phyloP scores from a whole-genome alignment of 1,140 invertebrate species.

The Cherax destructor region DNA sequence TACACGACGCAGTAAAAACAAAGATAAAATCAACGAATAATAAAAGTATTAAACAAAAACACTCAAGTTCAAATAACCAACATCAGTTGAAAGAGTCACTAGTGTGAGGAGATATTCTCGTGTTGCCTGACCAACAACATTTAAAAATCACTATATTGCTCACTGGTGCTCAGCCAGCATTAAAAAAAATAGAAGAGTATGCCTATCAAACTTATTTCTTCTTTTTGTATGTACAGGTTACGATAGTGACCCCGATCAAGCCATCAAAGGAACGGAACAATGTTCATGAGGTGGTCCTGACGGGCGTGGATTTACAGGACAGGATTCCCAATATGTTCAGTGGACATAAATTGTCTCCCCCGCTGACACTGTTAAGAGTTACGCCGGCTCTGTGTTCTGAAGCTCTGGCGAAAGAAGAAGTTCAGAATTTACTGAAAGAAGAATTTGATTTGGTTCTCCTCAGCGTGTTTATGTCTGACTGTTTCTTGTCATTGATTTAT shows the following conservation, averaged over 20 bases:
- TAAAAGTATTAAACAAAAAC: too few relatives aligned
- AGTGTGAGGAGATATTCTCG: too few relatives aligned
- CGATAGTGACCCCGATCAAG: slow-evolving; percentile 29
- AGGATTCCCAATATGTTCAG: slow-evolving; percentile 23
- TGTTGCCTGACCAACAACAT: too few relatives aligned
- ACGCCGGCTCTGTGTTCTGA: slow-evolving; percentile 10
- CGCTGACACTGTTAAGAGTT: not conserved
- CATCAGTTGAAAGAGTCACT: too few relatives aligned
- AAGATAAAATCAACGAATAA: too few relatives aligned
- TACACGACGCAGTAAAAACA: too few relatives aligned
- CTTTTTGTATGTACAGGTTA: slow-evolving; percentile 14
- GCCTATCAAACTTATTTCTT: too few relatives aligned
- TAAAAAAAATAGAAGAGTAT: too few relatives aligned
- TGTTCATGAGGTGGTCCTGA: slow-evolving; percentile 20
- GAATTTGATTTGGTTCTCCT: too few relatives aligned
- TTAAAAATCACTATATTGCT: too few relatives aligned
- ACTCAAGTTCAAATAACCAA: too few relatives aligned
- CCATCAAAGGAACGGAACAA: slow-evolving; percentile 20
- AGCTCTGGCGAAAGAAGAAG: slow-evolving; percentile 11
- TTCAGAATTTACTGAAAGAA: not conserved
- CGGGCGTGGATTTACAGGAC: not conserved
- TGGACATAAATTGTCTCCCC: not conserved
- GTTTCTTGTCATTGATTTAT: slow-evolving; percentile 33
- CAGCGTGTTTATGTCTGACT: slow-evolving; percentile 11
- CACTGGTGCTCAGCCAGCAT: too few relatives aligned